phyloP scores from a whole-genome alignment of 2,797 vertebrate species.

The Melanotaenia nigrans region DNA sequence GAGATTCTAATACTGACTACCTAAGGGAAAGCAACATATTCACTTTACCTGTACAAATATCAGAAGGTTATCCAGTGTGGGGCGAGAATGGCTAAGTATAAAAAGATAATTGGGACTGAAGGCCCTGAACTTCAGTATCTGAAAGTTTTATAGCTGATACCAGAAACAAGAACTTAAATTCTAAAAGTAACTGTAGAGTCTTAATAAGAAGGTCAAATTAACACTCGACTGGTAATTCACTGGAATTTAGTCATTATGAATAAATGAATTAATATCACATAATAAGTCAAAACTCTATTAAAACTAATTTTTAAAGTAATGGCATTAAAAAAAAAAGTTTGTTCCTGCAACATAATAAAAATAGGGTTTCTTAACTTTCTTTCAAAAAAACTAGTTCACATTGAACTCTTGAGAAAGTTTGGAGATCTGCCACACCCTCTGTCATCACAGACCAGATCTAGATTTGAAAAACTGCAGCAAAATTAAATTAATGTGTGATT shows the following conservation, averaged over 20 bases:
- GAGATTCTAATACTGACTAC: too few relatives aligned
- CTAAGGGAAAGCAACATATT: too few relatives aligned
- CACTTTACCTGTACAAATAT: too few relatives aligned
- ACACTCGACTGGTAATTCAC: background rate
- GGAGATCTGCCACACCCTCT: too few relatives aligned
- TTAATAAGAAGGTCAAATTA: background rate
- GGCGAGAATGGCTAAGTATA: too few relatives aligned
- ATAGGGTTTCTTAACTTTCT: too few relatives aligned
- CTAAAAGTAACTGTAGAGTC: background rate
- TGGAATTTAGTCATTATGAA: background rate
- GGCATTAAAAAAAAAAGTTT: too few relatives aligned
- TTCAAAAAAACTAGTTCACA: too few relatives aligned
- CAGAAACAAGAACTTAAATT: background rate
- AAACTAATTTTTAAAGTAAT: background rate
- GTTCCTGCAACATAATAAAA: too few relatives aligned
- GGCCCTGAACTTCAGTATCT: too few relatives aligned
- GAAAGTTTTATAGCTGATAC: background rate
- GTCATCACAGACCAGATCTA: background rate
- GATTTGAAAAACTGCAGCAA: background rate
- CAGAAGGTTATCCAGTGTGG: too few relatives aligned
- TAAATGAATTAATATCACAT: background rate
- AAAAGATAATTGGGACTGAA: background rate
- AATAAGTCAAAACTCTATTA: background rate
- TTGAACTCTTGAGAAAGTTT: too few relatives aligned
- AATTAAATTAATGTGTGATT: background rate